These are phyloP conservation scores for Typhlichthys eigenmanni DNA, from an alignment of 2,797 vertebrate species.

Conservation along the genomic window DNA sequence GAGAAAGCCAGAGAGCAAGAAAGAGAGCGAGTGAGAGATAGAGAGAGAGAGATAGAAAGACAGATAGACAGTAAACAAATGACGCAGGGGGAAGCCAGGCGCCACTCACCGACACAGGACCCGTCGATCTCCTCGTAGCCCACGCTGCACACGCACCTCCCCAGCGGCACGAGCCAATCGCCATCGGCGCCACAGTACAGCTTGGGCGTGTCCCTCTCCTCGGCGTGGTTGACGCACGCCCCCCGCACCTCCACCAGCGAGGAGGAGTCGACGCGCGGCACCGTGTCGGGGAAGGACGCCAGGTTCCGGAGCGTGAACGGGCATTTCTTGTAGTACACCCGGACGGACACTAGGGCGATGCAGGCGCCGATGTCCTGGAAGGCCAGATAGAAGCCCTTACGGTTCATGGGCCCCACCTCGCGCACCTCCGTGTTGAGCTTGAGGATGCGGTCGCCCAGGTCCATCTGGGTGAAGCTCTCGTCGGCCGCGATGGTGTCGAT, in stretches of 20 bases:
- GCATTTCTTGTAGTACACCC: conserved; percentile 95
- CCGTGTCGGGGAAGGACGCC: conserved; percentile 92
- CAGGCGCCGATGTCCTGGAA: conserved; percentile 97
- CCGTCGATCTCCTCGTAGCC: conserved; percentile 90
- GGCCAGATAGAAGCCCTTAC: conserved; percentile 92
- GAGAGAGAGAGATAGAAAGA: background rate
- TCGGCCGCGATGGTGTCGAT: conserved; percentile 95
- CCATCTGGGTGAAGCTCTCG: conserved; percentile 97
- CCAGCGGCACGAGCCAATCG: conserved; percentile 94
- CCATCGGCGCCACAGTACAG: conserved; percentile 94
- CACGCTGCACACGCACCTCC: conserved; percentile 89
- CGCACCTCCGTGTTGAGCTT: conserved; percentile 96
- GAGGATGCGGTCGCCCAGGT: conserved; percentile 93
- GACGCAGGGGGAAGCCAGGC: background rate
- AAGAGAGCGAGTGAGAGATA: background rate
- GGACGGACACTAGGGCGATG: conserved; percentile 91
- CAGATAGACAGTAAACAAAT: background rate
- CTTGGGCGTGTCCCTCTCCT: conserved; percentile 92
- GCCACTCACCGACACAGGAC: conserved; percentile 86
- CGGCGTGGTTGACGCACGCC: conserved; percentile 92
- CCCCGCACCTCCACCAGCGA: conserved; percentile 93
- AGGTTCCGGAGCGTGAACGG: conserved; percentile 91
- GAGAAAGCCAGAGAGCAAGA: background rate
- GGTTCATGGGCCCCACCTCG: conserved; percentile 89
- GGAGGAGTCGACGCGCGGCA: conserved; percentile 92